phyloP scores from a whole-genome alignment of 30 jellyfish, hydroid and myxozoan species.

The Hydra vulgaris region DNA sequence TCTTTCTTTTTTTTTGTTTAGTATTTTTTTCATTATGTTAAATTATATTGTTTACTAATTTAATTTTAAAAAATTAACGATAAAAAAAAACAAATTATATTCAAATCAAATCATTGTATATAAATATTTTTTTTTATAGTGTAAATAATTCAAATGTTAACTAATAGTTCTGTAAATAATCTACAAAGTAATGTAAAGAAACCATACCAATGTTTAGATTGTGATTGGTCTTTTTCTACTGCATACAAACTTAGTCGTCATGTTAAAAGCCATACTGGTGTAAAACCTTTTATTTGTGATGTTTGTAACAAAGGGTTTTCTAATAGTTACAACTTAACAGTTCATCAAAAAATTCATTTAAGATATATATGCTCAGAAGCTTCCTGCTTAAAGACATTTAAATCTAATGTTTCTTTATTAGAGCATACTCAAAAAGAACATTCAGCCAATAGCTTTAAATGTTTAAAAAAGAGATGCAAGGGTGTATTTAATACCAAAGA shows the following conservation, averaged over 20 bases:
- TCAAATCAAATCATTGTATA: too few species aligned
- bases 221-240: conserved; percentile 16
- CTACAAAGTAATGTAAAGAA: not conserved
- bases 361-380: not conserved
- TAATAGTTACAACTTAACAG: conserved; percentile 9
- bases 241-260: conserved; percentile 26
- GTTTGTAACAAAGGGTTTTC: conserved; percentile 5
- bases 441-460: not conserved
- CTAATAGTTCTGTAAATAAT: too few species aligned
- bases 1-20: too few species aligned
- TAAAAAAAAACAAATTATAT: too few species aligned
- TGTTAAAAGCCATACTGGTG: conserved; percentile 17
- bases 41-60: too few species aligned
- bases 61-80: too few species aligned
- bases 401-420: not conserved
- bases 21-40: too few species aligned
- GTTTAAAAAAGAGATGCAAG: conserved; percentile 14
- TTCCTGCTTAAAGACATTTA: not conserved
- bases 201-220: conserved; percentile 10
- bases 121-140: too few species aligned
- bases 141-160: too few species aligned
- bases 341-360: conserved; percentile 11
- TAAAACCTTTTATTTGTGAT: conserved; percentile 8
- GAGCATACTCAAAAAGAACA: not conserved
- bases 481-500: conserved; percentile 1